phyloP scores from a whole-genome alignment of 1,140 invertebrate genomes.

The Phocides pigmalion region DNA sequence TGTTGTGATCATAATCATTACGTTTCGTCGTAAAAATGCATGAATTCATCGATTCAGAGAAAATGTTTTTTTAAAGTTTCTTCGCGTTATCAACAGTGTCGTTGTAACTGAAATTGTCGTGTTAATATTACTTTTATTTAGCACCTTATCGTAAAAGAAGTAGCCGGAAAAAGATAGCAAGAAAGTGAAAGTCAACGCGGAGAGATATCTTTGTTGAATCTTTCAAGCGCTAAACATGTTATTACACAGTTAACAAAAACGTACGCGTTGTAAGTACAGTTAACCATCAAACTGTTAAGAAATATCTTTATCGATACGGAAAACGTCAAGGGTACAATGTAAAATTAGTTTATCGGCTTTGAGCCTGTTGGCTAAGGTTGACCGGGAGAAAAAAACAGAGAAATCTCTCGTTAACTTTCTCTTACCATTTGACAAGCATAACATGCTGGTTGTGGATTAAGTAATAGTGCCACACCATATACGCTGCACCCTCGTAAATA shows the following conservation, averaged over 20 bases:
- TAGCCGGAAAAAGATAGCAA: slow-evolving; percentile 11
- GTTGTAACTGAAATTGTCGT: slow-evolving; percentile 9
- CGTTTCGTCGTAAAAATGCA: slow-evolving; percentile 15
- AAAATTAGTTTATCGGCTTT: too few species aligned
- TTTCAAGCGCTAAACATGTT: slow-evolving; percentile 13
- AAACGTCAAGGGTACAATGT: too few species aligned
- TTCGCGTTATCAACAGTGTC: background rate
- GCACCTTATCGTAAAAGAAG: slow-evolving; percentile 3
- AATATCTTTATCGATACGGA: slow-evolving; percentile 30
- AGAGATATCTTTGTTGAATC: slow-evolving; percentile 18
- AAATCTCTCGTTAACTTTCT: too few species aligned
- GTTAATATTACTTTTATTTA: slow-evolving; percentile 11
- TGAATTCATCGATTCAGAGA: slow-evolving; percentile 25
- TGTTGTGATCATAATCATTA: slow-evolving; percentile 24
- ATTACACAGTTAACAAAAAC: slow-evolving; percentile 16
- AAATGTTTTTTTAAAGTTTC: slow-evolving; percentile 1
- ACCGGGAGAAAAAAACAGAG: too few species aligned
- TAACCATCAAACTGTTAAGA: slow-evolving; percentile 29
- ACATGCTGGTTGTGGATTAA: too few species aligned
- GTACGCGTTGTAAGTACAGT: slow-evolving; percentile 16
- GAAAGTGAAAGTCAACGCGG: slow-evolving; percentile 21
- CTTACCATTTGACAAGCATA: too few species aligned
- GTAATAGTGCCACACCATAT: too few species aligned
- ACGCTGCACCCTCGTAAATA: too few species aligned
- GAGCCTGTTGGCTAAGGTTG: too few species aligned